Conservation (phyloP, 2,113 vertebrate species). For the Ceuthmochares aereus region DNA sequence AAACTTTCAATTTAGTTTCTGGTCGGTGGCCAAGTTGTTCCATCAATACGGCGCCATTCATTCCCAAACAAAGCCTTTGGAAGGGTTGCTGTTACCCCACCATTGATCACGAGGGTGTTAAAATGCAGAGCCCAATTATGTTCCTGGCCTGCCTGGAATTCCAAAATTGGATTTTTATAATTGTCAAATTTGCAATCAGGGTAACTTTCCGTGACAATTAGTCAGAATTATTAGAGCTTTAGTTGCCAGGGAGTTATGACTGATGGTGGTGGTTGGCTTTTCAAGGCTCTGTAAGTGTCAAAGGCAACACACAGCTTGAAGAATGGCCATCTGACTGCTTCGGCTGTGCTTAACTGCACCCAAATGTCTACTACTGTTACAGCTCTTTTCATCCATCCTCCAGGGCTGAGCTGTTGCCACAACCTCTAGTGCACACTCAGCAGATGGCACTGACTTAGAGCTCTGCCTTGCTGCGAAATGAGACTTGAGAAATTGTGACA, state of each 20-base stretch:
- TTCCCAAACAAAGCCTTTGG: constrained; percentile 64
- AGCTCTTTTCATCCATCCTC: not conserved
- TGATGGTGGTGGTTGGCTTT: constrained; percentile 8
- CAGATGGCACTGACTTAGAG: not conserved
- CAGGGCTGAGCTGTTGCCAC: not conserved
- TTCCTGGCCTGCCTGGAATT: constrained; percentile 48
- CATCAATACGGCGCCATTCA: constrained; percentile 64
- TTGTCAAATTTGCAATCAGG: constrained; percentile 62
- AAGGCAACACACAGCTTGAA: constrained; percentile 4
- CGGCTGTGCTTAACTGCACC: constrained; percentile 22
- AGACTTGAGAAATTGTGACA: not conserved
- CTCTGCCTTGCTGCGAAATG: not conserved
- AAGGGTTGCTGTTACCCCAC: constrained; percentile 35
- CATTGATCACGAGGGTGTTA: constrained; percentile 65
- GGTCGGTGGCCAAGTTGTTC: constrained; percentile 49
- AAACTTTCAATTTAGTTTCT: constrained; percentile 70
- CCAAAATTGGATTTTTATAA: constrained; percentile 53
- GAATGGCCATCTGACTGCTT: not conserved
- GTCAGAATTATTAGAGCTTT: constrained; percentile 34
- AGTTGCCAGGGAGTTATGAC: constrained; percentile 23
- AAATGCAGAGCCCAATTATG: constrained; percentile 51
- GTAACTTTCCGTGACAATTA: constrained; percentile 50
- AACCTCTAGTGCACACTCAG: not conserved
- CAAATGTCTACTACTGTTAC: constrained; percentile 36
- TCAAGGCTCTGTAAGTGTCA: not conserved